phyloP scores from a whole-genome alignment of 1,140 invertebrate species.

The Hesperophylax magnus region DNA sequence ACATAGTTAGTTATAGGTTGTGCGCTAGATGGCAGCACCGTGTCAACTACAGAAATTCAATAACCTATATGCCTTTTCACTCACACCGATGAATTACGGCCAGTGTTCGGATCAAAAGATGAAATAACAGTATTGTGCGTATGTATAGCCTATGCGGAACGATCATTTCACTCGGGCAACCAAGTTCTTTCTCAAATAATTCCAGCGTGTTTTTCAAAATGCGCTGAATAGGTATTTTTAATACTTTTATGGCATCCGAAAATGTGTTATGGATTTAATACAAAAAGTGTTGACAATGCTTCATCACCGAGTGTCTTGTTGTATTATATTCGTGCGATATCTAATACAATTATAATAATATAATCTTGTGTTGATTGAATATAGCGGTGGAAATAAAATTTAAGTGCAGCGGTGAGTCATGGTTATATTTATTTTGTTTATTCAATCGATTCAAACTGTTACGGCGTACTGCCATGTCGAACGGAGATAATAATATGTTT shows the following conservation, averaged over 20 bases:
- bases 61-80: conserved; percentile 58
- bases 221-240: conserved; percentile 27
- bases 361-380: conserved; percentile 46
- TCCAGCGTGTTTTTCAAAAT: conserved; percentile 46
- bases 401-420: conserved; percentile 52
- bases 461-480: conserved; percentile 25
- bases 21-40: conserved; percentile 62
- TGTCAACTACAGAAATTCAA: conserved; percentile 65
- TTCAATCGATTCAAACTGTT: conserved; percentile 46
- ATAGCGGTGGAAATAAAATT: conserved; percentile 45
- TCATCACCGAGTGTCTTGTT: conserved; percentile 27
- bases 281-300: conserved; percentile 37
- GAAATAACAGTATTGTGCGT: conserved; percentile 47
- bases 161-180: conserved; percentile 39
- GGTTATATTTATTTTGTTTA: conserved; percentile 54
- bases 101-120: conserved; percentile 34
- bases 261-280: not conserved
- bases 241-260: not conserved
- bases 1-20: not conserved
- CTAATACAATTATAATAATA: not conserved
- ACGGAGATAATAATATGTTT: conserved; percentile 35
- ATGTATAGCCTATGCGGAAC: conserved; percentile 42
- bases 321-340: conserved; percentile 29
- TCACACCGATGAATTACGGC: conserved; percentile 48
- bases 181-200: conserved; percentile 45